Percentiles rank a stretch among this genome's conserved stretches.
phyloP scores from a whole-genome alignment of 2,113 vertebrate genomes.

The Tragelaphus scriptus region DNA sequence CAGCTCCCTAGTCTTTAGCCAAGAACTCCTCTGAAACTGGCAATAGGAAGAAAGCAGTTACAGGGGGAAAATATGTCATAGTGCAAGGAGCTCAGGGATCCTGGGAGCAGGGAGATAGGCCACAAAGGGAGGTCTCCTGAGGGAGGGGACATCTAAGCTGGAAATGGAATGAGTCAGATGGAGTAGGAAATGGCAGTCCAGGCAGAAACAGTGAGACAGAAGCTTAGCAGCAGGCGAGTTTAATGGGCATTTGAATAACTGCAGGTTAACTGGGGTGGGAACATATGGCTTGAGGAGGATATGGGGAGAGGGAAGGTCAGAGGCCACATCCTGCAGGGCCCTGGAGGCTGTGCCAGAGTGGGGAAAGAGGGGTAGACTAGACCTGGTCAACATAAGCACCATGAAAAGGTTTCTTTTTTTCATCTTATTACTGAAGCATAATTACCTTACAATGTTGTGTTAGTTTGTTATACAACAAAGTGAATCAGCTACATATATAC shows the following conservation, averaged over 20 bases:
- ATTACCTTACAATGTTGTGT: neutral
- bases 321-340: neutral
- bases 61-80: neutral
- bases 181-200: neutral
- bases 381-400: neutral
- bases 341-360: rapidly evolving
- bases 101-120: neutral
- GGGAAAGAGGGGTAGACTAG: neutral
- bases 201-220: neutral
- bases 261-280: neutral
- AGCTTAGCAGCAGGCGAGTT: neutral
- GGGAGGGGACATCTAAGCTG: neutral
- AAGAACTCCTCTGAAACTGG: neutral
- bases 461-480: neutral
- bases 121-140: neutral
- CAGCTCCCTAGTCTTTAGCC: neutral
- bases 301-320: too few relatives aligned
- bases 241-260: neutral
- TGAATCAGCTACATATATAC: neutral
- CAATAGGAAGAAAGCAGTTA: neutral
- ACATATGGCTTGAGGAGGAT: neutral
- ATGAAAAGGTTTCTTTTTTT: neutral
- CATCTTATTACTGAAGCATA: neutral
- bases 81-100: neutral
- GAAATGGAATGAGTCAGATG: neutral